Percentiles rank a stretch among this genome's conserved stretches.
These are phyloP conservation scores for Equus przewalskii DNA, from an alignment of 2,113 vertebrate genomes.

Conservation along the genomic window DNA sequence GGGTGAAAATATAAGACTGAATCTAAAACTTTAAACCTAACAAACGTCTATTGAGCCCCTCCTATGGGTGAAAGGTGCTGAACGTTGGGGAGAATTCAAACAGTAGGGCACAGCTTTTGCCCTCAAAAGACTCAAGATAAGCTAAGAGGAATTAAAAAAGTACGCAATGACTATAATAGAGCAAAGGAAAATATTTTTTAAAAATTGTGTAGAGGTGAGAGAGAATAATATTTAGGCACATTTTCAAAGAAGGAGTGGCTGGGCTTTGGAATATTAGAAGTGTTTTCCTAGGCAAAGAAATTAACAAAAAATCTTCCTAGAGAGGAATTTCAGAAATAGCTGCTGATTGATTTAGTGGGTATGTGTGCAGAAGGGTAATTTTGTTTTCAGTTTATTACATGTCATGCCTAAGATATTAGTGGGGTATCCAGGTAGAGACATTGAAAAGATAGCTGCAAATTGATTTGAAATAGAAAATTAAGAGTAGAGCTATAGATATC, in stretches of 20 bases:
- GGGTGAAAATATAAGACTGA: background rate
- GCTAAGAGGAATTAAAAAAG: background rate
- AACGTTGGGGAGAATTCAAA: background rate
- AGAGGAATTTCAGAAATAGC: background rate
- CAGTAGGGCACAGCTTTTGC: background rate
- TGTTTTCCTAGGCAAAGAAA: background rate
- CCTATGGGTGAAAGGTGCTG: background rate
- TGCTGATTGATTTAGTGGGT: background rate
- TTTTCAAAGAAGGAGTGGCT: background rate
- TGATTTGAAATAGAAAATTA: background rate
- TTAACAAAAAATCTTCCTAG: background rate
- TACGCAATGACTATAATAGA: background rate
- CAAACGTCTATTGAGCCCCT: background rate
- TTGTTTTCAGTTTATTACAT: background rate
- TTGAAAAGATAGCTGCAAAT: background rate
- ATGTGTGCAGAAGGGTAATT: background rate
- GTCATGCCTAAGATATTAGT: background rate
- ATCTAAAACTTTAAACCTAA: background rate
- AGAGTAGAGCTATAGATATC: background rate
- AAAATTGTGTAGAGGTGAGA: background rate
- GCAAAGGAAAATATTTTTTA: background rate
- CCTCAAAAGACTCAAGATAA: background rate
- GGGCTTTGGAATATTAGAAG: background rate
- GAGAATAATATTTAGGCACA: background rate
- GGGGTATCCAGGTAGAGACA: background rate